Percentiles rank a stretch among this genome's conserved stretches.
These are phyloP conservation scores for Xiphorhynchus elegans DNA, from an alignment of 2,113 vertebrate species.

Conservation along the genomic window DNA sequence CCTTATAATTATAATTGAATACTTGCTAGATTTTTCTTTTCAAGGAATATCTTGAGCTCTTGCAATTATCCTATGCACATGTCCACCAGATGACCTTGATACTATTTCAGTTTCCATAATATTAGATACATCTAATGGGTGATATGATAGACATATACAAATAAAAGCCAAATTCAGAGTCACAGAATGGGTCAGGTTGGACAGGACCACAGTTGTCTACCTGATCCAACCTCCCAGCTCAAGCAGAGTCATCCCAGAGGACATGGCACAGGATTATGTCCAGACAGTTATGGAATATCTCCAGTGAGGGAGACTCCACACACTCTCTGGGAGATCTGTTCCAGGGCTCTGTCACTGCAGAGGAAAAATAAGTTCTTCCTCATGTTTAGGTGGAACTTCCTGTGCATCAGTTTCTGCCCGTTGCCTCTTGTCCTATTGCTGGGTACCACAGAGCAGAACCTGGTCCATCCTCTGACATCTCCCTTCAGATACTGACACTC, in stretches of 20 bases:
- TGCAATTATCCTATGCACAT: background rate
- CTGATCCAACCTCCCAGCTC: background rate
- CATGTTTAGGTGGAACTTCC: background rate
- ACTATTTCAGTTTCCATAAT: background rate
- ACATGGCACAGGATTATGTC: fast-evolving
- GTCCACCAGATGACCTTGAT: background rate
- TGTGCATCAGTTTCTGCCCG: fast-evolving
- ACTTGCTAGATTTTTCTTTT: background rate
- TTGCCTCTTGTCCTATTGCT: background rate
- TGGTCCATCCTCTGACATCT: background rate
- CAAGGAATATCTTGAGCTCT: background rate
- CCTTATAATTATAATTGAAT: background rate
- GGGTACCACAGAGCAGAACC: background rate
- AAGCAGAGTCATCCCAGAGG: background rate
- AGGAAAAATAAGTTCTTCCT: fast-evolving
- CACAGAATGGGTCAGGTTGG: too few relatives aligned
- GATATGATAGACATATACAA: background rate
- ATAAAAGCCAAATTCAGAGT: fast-evolving
- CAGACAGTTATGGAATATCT: background rate
- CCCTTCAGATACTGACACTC: background rate
- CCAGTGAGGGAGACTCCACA: background rate
- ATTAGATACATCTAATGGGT: background rate
- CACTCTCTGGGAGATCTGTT: background rate
- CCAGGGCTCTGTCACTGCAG: fast-evolving
- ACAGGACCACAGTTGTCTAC: background rate